A percentile compares a stretch with the other conserved stretches of the same genome.
These are phyloP conservation scores for Pelodiscus sinensis DNA, from an alignment of 2,113 vertebrate genomes.

Conservation along the genomic window DNA sequence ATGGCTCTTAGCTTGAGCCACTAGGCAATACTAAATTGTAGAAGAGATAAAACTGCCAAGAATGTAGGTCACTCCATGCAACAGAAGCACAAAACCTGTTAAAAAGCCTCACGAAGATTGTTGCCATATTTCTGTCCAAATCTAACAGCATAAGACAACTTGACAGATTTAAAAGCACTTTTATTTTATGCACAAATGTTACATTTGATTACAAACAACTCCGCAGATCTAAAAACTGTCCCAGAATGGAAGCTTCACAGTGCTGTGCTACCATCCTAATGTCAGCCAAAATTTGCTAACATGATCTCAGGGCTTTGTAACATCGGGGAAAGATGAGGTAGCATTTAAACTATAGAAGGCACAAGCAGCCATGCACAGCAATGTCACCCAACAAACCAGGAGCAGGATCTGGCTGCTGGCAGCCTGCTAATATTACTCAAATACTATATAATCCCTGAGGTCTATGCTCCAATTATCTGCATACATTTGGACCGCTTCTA, in stretches of 20 bases:
- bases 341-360: rapidly evolving
- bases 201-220: not conserved
- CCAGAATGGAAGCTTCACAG: rapidly evolving
- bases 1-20: too few relatives aligned
- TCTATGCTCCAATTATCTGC: too few relatives aligned
- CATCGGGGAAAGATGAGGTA: rapidly evolving
- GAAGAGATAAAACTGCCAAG: too few relatives aligned
- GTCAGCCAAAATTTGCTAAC: not conserved
- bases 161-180: not conserved
- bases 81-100: not conserved
- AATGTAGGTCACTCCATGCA: too few relatives aligned
- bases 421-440: not conserved
- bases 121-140: not conserved
- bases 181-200: not conserved
- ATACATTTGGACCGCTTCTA: too few relatives aligned
- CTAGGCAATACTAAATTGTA: too few relatives aligned
- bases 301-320: rapidly evolving
- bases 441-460: not conserved
- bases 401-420: not conserved
- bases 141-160: rapidly evolving
- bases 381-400: not conserved
- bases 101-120: rapidly evolving
- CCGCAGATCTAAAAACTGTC: rapidly evolving
- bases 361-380: rapidly evolving
- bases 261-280: rapidly evolving